Conservation (phyloP, 2,888 invertebrate species). For the Cyrtodaria siliqua region DNA sequence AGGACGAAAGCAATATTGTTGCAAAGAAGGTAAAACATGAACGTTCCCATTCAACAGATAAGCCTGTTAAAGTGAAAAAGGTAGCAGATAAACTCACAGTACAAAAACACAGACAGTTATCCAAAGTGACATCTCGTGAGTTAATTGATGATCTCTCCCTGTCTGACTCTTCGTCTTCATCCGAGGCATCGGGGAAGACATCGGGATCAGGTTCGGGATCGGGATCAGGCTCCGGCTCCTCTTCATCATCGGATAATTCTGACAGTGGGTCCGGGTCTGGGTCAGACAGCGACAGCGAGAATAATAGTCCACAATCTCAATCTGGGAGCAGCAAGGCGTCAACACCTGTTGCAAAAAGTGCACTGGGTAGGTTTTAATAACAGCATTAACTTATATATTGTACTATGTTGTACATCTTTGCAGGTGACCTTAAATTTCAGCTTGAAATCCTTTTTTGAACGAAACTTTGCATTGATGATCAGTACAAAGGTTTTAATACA, state of each 20-base stretch:
- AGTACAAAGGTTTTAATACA: too few relatives aligned
- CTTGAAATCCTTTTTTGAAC: too few relatives aligned
- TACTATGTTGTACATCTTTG: too few relatives aligned
- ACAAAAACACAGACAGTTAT: constrained; percentile 10
- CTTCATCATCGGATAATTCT: constrained; percentile 30
- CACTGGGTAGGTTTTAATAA: constrained; percentile 52
- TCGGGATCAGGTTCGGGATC: too few relatives aligned
- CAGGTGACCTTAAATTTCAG: too few relatives aligned
- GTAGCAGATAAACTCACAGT: not conserved
- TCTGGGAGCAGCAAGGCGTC: constrained; percentile 49
- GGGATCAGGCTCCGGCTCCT: constrained; percentile 22
- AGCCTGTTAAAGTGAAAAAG: constrained; percentile 12
- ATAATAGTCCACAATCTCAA: constrained; percentile 24
- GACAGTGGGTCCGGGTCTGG: constrained; percentile 15
- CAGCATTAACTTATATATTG: too few relatives aligned
- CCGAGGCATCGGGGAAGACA: constrained; percentile 22
- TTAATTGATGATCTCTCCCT: constrained; percentile 50
- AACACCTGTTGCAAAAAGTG: constrained; percentile 48
- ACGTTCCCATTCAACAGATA: constrained; percentile 8
- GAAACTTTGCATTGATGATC: too few relatives aligned
- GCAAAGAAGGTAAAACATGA: constrained; percentile 16
- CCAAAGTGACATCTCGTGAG: constrained; percentile 52
- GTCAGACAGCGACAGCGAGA: constrained; percentile 47
- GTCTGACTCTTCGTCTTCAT: constrained; percentile 42
- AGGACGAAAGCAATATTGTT: constrained; percentile 14